Base-by-base conservation (phyloP, 1,140 invertebrate genomes). In the Phenacoccus solenopsis region DNA sequence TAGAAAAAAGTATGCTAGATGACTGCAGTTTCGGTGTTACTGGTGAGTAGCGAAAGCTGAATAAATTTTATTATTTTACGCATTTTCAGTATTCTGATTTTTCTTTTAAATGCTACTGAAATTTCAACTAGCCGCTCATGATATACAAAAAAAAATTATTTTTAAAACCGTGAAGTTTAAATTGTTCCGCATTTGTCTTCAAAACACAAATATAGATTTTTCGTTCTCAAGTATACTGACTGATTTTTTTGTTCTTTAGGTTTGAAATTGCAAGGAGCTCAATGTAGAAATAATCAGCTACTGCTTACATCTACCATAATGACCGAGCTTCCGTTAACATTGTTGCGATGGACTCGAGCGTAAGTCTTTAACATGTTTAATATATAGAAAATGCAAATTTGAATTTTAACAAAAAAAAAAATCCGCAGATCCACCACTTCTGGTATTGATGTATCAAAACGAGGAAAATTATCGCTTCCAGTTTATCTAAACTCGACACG, bases 401-500 rank as follows among this genome's bases (percentile, higher is more conserved):
- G n/a, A 38, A 9, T 10, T 38, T 38, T 38, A 38, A 38, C n/a
- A 10, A 9, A n/a, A n/a, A n/a, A n/a, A n/a, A n/a, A n/a, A n/a
- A n/a, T n/a, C 67, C 59, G 71, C 13, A 72, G 68, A 74, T 74
- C 0, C n/a, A 73, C 77, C 68, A 73, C 75, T 12, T 80, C 81
- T 13, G 79, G 82, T 32, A 82, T 81, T 13, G 81, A 81, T 28
- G 85, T 86, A 72, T 75, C 80, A 13, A 79, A 80, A 28, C 81
- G 82, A 32, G 83, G 83, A 72, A 88, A 89, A 78, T 83, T 98
- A 20, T 92, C 91, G 1, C 83, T 99, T 68, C 97, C 97, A 0
- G 94, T 99, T 72, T 99, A 99, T 80, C 82, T 99, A 73, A 98
- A 99, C 81, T 90, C 94, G 28, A 97, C 95, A 1, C 86, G 97